Evolutionary conservation across 2,888 invertebrate genomes (phyloP), one percentile per base, ranked within the genome.

Genomic region (Sinhomidia bicolor): DNA sequence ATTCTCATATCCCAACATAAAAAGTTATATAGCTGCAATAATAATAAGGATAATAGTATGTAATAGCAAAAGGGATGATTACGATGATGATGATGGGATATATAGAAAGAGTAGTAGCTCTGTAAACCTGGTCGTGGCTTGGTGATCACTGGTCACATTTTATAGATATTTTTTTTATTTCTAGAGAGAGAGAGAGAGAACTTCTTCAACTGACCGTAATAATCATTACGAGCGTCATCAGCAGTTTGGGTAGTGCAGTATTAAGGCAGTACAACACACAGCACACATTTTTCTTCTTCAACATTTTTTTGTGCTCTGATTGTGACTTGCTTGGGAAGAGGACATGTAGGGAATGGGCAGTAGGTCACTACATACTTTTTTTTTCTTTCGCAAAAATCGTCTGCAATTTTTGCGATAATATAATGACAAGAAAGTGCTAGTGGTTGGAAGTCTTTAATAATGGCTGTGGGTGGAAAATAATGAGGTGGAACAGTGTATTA

Each of bases 211-310:
- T 74, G 47, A 47, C 74, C 47, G 74, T 47, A 74, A 26, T 74
- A 47, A 74, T 74, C 47, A 74, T 74, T 44, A 26, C 74, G 9
- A 47, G 74, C 74, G 74, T 74, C 74, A 74, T 74, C 74, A 47
- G 47, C 74, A 74, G 71, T n/a, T n/a, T n/a, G n/a, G n/a, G n/a
- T n/a, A n/a, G n/a, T n/a, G n/a, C n/a, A n/a, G n/a, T n/a, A n/a
- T n/a, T n/a, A n/a, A 6, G 41, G 71, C 20, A 41, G 41, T 3
- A 36, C 20, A 12, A 12, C 36, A n/a, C 14, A 68, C 68, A 68
- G 7, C 36, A 14, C 47, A 74, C 74, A 74, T 74, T 74, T 74
- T 74, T 74, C 74, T 74, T 74, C 47, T 12, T 36, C 54, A 54
- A 54, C n/a, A 20, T 10, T 44, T 47, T 44, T 17, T 14, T 44